phyloP scores from a whole-genome alignment of 2,113 vertebrate species.

The Halcyon senegalensis region DNA sequence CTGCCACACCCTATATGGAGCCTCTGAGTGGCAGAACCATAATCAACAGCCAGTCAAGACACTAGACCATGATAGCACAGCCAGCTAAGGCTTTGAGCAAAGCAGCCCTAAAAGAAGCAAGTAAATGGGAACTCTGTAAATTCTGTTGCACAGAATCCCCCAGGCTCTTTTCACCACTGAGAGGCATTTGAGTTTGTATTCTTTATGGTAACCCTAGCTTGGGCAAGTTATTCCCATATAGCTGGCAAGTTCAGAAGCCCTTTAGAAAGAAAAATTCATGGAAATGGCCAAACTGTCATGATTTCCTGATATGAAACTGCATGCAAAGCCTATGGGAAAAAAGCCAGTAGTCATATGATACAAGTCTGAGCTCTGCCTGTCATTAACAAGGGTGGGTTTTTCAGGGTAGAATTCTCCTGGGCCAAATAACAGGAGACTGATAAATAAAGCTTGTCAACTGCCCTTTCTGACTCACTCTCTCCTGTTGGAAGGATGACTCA shows the following conservation, averaged over 20 bases:
- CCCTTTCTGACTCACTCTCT: constrained; percentile 70
- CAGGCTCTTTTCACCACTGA: neutral
- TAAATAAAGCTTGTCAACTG: constrained; percentile 59
- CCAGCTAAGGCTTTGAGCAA: neutral
- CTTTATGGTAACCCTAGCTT: neutral
- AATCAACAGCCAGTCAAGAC: constrained; percentile 30
- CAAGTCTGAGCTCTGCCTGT: constrained; percentile 7
- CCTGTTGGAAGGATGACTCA: constrained; percentile 62
- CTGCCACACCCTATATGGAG: constrained; percentile 36
- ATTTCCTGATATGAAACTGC: neutral
- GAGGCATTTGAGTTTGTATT: neutral
- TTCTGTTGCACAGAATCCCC: neutral
- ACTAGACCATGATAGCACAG: neutral
- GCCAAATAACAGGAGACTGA: constrained; percentile 51
- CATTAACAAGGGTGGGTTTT: constrained; percentile 53
- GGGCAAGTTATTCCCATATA: neutral
- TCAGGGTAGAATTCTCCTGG: constrained; percentile 28
- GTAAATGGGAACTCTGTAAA: neutral
- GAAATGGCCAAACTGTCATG: neutral
- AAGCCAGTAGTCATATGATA: neutral
- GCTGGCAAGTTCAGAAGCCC: neutral
- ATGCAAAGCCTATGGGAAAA: neutral
- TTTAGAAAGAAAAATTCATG: neutral
- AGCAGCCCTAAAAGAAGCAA: constrained; percentile 29
- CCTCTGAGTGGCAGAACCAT: neutral